Conservation (phyloP, 2,888 invertebrate species). For the Labia minor region DNA sequence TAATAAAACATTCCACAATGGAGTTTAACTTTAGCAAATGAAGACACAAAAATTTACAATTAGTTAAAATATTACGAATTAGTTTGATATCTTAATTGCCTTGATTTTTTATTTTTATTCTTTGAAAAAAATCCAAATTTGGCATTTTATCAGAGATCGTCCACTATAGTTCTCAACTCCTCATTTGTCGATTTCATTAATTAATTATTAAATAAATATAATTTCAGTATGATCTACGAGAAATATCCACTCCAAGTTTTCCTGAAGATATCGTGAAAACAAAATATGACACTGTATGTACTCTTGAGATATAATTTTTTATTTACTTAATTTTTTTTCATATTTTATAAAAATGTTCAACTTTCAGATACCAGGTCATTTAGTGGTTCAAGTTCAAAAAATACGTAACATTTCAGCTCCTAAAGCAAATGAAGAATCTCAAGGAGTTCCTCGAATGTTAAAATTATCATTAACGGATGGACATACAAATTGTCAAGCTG, state of each 20-base stretch:
- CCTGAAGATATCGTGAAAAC: conserved; percentile 56
- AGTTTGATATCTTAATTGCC: no score
- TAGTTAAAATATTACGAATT: no score
- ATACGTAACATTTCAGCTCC: conserved; percentile 81
- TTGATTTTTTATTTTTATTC: no score
- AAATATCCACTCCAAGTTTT: conserved; percentile 64
- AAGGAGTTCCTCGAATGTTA: conserved; percentile 68
- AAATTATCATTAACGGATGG: conserved; percentile 81
- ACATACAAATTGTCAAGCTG: conserved; percentile 59
- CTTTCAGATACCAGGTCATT: conserved; percentile 41
- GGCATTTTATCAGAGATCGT: no score
- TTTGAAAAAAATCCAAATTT: no score
- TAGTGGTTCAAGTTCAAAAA: conserved; percentile 76
- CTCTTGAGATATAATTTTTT: conserved; percentile 33
- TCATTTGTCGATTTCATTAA: no score
- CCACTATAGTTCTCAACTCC: no score
- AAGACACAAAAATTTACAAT: no score
- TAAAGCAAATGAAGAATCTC: conserved; percentile 78
- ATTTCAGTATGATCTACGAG: conserved; percentile 60
- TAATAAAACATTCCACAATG: no score
- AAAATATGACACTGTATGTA: conserved; percentile 38
- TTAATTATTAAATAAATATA: conserved; percentile 15
- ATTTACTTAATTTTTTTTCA: conserved; percentile 28
- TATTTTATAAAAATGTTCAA: conserved; percentile 18
- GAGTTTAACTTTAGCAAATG: no score